phyloP scores from a whole-genome alignment of 64 coral and sea anemone species.

The Actinia equina region DNA sequence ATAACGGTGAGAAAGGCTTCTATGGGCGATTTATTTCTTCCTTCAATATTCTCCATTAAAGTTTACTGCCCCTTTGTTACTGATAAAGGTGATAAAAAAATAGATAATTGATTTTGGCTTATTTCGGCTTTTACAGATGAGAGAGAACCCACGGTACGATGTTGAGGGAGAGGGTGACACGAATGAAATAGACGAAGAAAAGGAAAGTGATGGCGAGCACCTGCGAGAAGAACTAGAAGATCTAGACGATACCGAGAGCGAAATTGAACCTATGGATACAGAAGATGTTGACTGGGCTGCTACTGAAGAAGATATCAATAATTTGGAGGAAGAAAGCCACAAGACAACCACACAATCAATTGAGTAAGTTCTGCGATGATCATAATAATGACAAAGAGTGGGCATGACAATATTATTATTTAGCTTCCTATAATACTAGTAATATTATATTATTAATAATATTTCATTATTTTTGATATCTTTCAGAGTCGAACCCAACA shows the following conservation, averaged over 20 bases:
- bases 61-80: too few species aligned
- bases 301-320: background rate
- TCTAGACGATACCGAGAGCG: background rate
- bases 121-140: background rate
- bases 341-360: background rate
- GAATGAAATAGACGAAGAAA: background rate
- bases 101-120: background rate
- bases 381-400: background rate
- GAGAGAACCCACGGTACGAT: background rate
- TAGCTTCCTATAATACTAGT: background rate
- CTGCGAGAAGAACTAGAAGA: background rate
- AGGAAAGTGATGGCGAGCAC: background rate
- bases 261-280: background rate
- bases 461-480: background rate
- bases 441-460: background rate
- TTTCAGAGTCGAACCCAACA: conserved; percentile 41
- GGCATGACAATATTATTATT: background rate
- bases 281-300: background rate
- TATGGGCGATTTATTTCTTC: background rate
- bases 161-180: background rate
- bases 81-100: background rate
- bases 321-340: background rate
- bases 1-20: background rate
- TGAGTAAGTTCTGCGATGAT: background rate
- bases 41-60: too few species aligned